Evolutionary conservation across 1,140 invertebrate species (phyloP).

Genomic region (Aphidius gifuensis): DNA sequence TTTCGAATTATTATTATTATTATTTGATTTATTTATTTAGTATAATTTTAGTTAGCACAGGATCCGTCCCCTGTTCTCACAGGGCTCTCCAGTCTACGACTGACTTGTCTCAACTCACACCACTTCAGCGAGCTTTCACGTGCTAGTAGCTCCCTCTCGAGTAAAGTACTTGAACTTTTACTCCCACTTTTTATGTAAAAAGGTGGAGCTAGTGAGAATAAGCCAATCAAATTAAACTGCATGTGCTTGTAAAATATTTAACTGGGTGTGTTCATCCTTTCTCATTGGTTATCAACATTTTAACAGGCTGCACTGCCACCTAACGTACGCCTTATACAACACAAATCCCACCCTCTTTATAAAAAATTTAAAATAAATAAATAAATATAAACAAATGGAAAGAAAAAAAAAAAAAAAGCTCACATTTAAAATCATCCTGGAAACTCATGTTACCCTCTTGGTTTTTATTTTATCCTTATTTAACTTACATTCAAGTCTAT

Average conservation of each 20-base stretch:
- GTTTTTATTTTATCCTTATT: slow-evolving; percentile 16
- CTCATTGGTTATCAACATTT: too few species aligned
- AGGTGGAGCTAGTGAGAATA: not conserved
- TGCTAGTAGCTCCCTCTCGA: slow-evolving; percentile 47
- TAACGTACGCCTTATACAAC: too few species aligned
- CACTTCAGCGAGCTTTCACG: slow-evolving; percentile 39
- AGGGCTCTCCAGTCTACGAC: slow-evolving; percentile 56
- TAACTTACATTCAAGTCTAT: not conserved
- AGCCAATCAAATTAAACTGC: too few species aligned
- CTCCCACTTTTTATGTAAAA: slow-evolving; percentile 30
- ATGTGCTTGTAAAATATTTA: too few species aligned
- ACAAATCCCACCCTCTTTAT: too few species aligned
- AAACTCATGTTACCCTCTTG: slow-evolving; percentile 9
- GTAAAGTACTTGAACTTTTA: slow-evolving; percentile 39
- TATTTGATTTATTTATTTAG: not conserved
- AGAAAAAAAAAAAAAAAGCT: too few species aligned
- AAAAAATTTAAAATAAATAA: too few species aligned
- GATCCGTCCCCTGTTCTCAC: slow-evolving; percentile 54
- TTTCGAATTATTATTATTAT: not conserved
- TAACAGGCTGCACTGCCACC: too few species aligned
- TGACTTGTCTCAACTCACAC: slow-evolving; percentile 55
- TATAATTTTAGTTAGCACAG: slow-evolving; percentile 13
- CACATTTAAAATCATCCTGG: too few species aligned
- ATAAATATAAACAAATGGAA: too few species aligned
- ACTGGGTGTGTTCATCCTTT: too few species aligned